Conservation (phyloP, 1,140 invertebrate genomes). For the Goniozus legneri region DNA sequence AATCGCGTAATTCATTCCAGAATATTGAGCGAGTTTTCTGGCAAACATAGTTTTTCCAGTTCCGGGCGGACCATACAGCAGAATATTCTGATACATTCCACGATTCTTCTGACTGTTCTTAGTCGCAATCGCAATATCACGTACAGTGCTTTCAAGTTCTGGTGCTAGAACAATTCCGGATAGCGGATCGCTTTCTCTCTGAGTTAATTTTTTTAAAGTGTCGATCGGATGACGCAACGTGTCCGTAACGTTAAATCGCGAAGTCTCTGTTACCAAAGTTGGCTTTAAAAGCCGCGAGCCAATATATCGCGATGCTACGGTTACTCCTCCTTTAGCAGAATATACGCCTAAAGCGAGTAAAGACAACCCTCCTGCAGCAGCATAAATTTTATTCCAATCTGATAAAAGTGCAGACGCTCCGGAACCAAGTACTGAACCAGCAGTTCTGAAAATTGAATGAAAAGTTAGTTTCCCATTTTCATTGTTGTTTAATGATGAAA, state of each 20-base stretch:
- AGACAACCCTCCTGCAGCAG: conserved; percentile 88
- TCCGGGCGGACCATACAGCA: conserved; percentile 99
- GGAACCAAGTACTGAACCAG: conserved; percentile 85
- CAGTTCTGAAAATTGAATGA: conserved; percentile 67
- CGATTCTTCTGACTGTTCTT: conserved; percentile 93
- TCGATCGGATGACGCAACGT: conserved; percentile 85
- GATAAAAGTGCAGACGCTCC: conserved; percentile 85
- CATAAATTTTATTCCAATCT: conserved; percentile 92
- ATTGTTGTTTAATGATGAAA: conserved; percentile 1
- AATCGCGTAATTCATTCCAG: conserved; percentile 97
- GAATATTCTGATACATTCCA: conserved; percentile 92
- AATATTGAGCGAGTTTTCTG: conserved; percentile 88
- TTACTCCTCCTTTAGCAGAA: conserved; percentile 88
- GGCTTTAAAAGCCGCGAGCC: conserved; percentile 93
- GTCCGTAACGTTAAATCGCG: conserved; percentile 85
- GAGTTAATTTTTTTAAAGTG: conserved; percentile 65
- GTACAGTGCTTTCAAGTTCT: conserved; percentile 81
- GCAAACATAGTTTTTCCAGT: conserved; percentile 97
- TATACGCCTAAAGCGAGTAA: conserved; percentile 91
- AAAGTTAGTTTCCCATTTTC: conserved; percentile 1
- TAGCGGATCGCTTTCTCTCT: conserved; percentile 81
- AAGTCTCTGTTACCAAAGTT: conserved; percentile 93
- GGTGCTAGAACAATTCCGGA: conserved; percentile 91
- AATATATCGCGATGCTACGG: conserved; percentile 80
- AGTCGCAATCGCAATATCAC: conserved; percentile 96